Conservation (phyloP, 1,140 invertebrate species). For the Caenorhabditis inopinata region DNA sequence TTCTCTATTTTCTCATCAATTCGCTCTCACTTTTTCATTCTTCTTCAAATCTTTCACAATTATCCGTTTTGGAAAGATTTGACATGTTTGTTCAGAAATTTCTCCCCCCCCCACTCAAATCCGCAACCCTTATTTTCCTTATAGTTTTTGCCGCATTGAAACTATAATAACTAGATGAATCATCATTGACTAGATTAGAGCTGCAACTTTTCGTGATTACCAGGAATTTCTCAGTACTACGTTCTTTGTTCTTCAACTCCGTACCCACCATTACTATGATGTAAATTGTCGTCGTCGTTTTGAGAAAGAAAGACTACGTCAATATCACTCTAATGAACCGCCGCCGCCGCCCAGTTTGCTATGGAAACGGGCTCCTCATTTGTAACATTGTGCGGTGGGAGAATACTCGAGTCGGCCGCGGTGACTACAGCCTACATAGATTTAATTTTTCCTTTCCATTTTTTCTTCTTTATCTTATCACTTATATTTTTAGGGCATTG, state of each 20-base stretch:
- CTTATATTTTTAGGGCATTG: too few relatives aligned
- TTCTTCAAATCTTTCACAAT: neutral
- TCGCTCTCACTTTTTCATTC: neutral
- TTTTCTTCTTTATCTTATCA: too few relatives aligned
- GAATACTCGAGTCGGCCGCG: too few relatives aligned
- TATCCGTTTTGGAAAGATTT: conserved; percentile 25
- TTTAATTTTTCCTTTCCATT: neutral
- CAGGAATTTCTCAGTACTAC: neutral
- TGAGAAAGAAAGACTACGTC: neutral
- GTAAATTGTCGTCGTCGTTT: neutral
- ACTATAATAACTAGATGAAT: too few relatives aligned
- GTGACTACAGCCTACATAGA: conserved; percentile 15
- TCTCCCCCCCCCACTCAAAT: neutral
- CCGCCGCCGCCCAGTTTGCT: neutral
- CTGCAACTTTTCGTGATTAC: too few relatives aligned
- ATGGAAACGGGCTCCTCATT: neutral
- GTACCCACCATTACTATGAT: neutral
- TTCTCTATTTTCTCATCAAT: neutral
- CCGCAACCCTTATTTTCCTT: too few relatives aligned
- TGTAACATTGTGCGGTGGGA: neutral
- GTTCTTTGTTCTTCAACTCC: too few relatives aligned
- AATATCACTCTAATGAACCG: conserved; percentile 11
- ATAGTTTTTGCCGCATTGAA: too few relatives aligned
- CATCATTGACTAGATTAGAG: too few relatives aligned
- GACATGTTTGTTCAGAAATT: conserved; percentile 17